phyloP scores from a whole-genome alignment of 37 sponge, comb jelly and placozoan genomes.

The Halisarca cf. caerulea region DNA sequence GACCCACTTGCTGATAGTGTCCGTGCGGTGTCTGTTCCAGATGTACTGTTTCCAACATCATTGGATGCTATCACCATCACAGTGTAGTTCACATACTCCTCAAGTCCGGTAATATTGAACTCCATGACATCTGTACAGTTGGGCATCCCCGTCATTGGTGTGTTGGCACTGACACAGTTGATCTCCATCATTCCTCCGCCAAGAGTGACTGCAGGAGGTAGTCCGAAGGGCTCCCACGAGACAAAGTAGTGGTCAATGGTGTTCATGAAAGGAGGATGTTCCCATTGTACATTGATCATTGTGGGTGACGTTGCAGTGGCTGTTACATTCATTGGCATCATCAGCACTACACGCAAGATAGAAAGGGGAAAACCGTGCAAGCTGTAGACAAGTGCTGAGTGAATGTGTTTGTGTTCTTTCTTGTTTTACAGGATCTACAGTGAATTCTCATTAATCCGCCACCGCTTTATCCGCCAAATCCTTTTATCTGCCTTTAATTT shows the following conservation, averaged over 20 bases:
- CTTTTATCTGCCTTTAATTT: no score
- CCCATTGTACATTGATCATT: background rate
- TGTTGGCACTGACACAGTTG: background rate
- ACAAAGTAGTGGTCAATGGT: conserved; percentile 3
- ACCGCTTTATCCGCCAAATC: no score
- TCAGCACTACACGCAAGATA: no score
- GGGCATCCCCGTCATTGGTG: background rate
- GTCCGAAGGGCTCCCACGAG: background rate
- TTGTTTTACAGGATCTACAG: no score
- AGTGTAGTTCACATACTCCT: conserved; percentile 9
- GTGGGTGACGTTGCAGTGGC: background rate
- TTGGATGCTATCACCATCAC: background rate
- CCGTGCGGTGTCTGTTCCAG: background rate
- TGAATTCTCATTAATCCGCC: no score
- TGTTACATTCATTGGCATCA: background rate
- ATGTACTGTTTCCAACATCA: conserved; percentile 13
- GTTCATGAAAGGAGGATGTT: background rate
- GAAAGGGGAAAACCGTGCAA: no score
- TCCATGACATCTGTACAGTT: background rate
- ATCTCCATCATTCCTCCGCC: conserved; percentile 5
- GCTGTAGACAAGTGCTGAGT: no score
- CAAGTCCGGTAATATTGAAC: conserved; percentile 13
- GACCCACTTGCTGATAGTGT: background rate
- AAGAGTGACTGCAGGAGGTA: background rate
- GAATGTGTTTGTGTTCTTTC: no score